phyloP scores from a whole-genome alignment of 2,888 invertebrate genomes.

The Caenorhabditis becei region DNA sequence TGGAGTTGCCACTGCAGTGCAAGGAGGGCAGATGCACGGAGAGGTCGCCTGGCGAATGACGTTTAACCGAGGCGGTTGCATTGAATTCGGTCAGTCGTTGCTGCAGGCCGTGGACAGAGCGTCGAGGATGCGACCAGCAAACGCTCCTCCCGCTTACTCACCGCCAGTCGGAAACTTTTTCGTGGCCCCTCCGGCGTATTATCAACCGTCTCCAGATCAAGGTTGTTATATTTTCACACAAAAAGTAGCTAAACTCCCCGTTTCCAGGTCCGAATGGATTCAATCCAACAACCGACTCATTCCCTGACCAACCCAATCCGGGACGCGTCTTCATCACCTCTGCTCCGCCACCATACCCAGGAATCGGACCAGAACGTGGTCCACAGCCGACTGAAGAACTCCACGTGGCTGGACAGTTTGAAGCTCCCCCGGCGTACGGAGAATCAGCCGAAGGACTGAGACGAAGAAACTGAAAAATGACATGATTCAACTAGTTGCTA shows the following conservation, averaged over 20 bases:
- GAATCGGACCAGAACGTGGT: conserved; percentile 74
- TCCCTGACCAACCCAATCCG: conserved; percentile 74
- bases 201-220: conserved; percentile 63
- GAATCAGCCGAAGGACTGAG: conserved; percentile 60
- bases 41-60: conserved; percentile 70
- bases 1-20: conserved; percentile 92
- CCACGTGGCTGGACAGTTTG: conserved; percentile 65
- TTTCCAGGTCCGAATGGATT: conserved; percentile 57
- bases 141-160: conserved; percentile 80
- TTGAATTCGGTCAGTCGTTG: conserved; percentile 97
- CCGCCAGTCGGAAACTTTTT: conserved; percentile 80
- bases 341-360: conserved; percentile 77
- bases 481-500: neutral
- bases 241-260: no score
- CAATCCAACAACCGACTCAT: conserved; percentile 68
- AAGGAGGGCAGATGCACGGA: conserved; percentile 86
- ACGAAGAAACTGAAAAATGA: conserved; percentile 48
- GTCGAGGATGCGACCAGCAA: conserved; percentile 69
- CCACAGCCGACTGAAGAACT: conserved; percentile 74
- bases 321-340: conserved; percentile 75
- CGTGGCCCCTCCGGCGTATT: conserved; percentile 75
- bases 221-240: no score
- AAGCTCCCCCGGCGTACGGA: conserved; percentile 64
- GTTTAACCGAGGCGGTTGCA: conserved; percentile 90
- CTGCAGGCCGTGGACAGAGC: conserved; percentile 88